Base-by-base conservation (phyloP, 2,888 invertebrate genomes). In the Plebejus anna region DNA sequence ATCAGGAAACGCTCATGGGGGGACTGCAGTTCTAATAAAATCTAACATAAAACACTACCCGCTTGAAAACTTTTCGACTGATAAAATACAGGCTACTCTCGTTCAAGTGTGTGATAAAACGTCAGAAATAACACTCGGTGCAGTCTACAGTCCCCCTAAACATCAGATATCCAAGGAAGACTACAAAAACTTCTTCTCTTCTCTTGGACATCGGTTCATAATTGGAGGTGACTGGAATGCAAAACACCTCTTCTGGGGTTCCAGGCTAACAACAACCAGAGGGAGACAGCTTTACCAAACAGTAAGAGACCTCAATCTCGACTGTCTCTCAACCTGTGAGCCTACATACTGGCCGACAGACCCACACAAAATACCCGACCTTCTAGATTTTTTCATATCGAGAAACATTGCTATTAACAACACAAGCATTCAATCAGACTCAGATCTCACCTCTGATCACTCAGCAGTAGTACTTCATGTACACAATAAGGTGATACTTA, bases 301-400 rank as follows among this genome's bases (percentile, higher is more conserved):
- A 42, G 42, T 7, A 42, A 42, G 42, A 42, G 42, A 42, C 5
- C 42, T 42, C 42, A 42, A 42, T 42, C 42, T 42, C 3, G 28
- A 42, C 1, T 22, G 76, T 2, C 42, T 82, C 4, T 77, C 82
- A 32, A 77, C 80, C 7, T n/a, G 75, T 7, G 79, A 82, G 76
- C 82, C 82, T 42, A 82, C 81, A 1, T 77, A 82, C 70, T 82
- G 81, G 80, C 81, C 81, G 0, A 78, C 81, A 0, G 82, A 82
- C 72, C 71, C 28, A 73, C 51, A 42, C 7, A 42, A 42, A 42
- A 42, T 42, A 42, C 42, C 42, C 42, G 42, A 42, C 42, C 32
- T 32, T 32, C 32, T 82, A 1, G 80, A 82, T 55, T 82, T 82
- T 66, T 61, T 61, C 11, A 61, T 61, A n/a, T 28, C 61, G 9